Evolutionary conservation across 1,140 invertebrate genomes (phyloP).

Genomic region (Agrilus planipennis): DNA sequence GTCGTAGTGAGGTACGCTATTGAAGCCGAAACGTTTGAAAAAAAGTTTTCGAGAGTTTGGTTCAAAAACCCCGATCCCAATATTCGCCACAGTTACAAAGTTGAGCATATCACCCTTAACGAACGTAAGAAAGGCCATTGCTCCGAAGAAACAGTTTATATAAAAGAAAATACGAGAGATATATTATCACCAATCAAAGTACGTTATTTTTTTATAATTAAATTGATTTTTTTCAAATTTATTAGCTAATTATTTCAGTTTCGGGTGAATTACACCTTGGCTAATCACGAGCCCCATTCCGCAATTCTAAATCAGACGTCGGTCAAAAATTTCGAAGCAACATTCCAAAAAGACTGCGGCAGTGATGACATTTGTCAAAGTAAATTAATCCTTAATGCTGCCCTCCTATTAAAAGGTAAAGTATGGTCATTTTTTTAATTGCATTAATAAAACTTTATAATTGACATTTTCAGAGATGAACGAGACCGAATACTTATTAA

Average conservation of each 20-base stretch:
- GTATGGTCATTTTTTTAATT: slow-evolving; percentile 13
- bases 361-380: slow-evolving; percentile 81
- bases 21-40: slow-evolving; percentile 13
- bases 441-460: not conserved
- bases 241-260: slow-evolving; percentile 44
- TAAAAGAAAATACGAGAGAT: slow-evolving; percentile 73
- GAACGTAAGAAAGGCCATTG: slow-evolving; percentile 47
- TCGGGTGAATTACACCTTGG: slow-evolving; percentile 68
- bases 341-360: slow-evolving; percentile 89
- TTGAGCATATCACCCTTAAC: slow-evolving; percentile 28
- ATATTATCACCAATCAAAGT: slow-evolving; percentile 72
- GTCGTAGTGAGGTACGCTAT: slow-evolving; percentile 19
- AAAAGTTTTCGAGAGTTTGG: slow-evolving; percentile 60
- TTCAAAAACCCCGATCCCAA: slow-evolving; percentile 35
- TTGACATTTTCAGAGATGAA: slow-evolving; percentile 8
- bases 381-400: slow-evolving; percentile 59
- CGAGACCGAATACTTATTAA: slow-evolving; percentile 42
- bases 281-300: slow-evolving; percentile 59
- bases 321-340: slow-evolving; percentile 66
- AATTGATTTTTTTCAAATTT: not conserved
- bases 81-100: slow-evolving; percentile 8
- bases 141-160: slow-evolving; percentile 60
- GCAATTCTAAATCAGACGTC: slow-evolving; percentile 85
- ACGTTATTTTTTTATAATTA: no score
- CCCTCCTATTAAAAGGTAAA: slow-evolving; percentile 45